phyloP scores from a whole-genome alignment of 2,113 vertebrate genomes.

The Chelonoidis abingdonii region DNA sequence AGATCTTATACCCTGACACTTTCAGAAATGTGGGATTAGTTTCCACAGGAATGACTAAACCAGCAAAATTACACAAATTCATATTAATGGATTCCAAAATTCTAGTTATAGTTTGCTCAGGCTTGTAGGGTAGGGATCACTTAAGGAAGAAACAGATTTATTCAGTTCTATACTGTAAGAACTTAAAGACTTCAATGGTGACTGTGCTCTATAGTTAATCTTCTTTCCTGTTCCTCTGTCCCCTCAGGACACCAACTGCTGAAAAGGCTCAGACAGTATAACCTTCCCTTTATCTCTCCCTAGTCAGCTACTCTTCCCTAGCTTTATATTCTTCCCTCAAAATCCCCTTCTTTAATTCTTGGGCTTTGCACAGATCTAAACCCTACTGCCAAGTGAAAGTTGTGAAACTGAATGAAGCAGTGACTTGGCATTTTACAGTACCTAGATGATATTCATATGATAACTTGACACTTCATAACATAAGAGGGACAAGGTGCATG shows the following conservation, averaged over 20 bases:
- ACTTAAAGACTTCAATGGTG: not conserved
- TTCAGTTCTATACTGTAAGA: not conserved
- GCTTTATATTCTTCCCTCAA: not conserved
- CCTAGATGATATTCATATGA: no score
- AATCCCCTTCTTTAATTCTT: no score
- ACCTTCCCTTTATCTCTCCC: not conserved
- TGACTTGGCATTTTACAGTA: not conserved
- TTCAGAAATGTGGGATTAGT: not conserved
- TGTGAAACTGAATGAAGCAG: not conserved
- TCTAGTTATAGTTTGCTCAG: rapidly evolving
- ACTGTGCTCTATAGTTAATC: no score
- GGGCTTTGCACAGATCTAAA: not conserved
- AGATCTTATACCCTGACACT: not conserved
- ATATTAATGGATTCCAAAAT: not conserved
- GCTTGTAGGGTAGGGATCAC: not conserved
- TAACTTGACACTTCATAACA: no score
- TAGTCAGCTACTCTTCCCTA: not conserved
- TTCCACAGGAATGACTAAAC: not conserved
- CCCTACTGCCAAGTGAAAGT: not conserved
- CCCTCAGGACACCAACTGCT: rapidly evolving
- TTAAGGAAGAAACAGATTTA: not conserved
- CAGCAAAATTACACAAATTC: not conserved
- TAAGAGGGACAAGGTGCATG: no score
- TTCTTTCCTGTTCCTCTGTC: not conserved
- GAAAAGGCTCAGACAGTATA: not conserved